A percentile compares a stretch with the other conserved stretches of the same genome.
phyloP scores from a whole-genome alignment of 2,888 invertebrate species.

The Clusia tigrina region DNA sequence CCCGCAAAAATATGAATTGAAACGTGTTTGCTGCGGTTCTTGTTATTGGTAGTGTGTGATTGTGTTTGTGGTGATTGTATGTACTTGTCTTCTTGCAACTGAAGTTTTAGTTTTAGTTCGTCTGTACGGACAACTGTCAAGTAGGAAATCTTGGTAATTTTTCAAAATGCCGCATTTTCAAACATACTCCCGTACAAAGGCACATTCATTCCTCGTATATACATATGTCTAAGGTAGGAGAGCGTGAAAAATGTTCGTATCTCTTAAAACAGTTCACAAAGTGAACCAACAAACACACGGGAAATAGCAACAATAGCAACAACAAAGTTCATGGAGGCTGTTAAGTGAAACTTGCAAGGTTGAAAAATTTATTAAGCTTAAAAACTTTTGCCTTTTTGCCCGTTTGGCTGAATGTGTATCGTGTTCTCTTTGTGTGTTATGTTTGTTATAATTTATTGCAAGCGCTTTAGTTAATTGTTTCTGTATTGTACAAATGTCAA shows the following conservation, averaged over 20 bases:
- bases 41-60: constrained; percentile 1
- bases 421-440: constrained; percentile 18
- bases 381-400: constrained; percentile 52
- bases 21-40: constrained; percentile 7
- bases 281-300: neutral
- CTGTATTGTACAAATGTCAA: constrained; percentile 34
- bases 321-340: constrained; percentile 23
- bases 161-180: constrained; percentile 27
- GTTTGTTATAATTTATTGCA: constrained; percentile 50
- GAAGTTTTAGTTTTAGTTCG: constrained; percentile 14
- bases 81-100: no score
- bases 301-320: neutral
- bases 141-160: constrained; percentile 30
- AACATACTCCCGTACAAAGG: no score
- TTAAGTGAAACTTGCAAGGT: constrained; percentile 35
- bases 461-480: constrained; percentile 53
- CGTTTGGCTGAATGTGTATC: no score
- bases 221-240: constrained; percentile 10
- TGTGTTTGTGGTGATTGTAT: constrained; percentile 18
- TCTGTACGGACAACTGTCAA: constrained; percentile 28
- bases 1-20: constrained; percentile 12
- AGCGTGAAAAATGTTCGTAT: neutral
- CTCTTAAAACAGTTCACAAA: constrained; percentile 45
- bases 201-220: no score
- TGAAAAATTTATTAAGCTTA: constrained; percentile 51